Conservation (phyloP, 2,888 invertebrate genomes). For the Megalurothrips usitatus region DNA sequence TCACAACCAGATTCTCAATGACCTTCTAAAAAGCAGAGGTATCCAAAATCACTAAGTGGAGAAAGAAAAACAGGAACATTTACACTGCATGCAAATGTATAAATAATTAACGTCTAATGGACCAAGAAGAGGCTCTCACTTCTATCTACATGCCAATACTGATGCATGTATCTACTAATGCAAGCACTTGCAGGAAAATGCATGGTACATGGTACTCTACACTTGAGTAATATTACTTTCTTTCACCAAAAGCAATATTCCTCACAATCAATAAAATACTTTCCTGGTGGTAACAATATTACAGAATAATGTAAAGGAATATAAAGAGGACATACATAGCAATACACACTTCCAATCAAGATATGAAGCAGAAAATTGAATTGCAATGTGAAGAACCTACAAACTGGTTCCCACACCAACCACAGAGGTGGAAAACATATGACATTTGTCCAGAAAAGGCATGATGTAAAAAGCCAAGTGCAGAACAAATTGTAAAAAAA, state of each 20-base stretch:
- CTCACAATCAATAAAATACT: not conserved
- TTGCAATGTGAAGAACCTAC: too few species aligned
- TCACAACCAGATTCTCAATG: slow-evolving; percentile 10
- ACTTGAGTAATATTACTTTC: not conserved
- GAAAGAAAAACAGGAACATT: not conserved
- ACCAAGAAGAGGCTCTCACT: not conserved
- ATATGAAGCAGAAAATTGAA: too few species aligned
- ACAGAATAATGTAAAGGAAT: not conserved
- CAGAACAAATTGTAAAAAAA: too few species aligned
- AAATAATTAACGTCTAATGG: not conserved
- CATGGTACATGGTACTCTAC: not conserved
- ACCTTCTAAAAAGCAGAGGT: not conserved
- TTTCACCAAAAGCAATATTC: not conserved
- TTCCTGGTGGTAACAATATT: not conserved
- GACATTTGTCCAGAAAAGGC: too few species aligned
- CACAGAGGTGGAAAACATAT: too few species aligned
- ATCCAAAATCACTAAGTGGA: not conserved
- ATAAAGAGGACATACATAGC: too few species aligned
- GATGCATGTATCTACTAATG: not conserved
- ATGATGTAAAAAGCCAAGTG: too few species aligned
- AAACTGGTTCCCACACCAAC: too few species aligned
- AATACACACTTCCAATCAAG: too few species aligned
- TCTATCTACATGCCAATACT: not conserved
- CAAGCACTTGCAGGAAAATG: not conserved
- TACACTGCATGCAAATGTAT: not conserved